Evolutionary conservation across 2,888 invertebrate species (phyloP), one percentile per base, ranked within the genome.

Genomic region (Ganaspis brasiliensis): DNA sequence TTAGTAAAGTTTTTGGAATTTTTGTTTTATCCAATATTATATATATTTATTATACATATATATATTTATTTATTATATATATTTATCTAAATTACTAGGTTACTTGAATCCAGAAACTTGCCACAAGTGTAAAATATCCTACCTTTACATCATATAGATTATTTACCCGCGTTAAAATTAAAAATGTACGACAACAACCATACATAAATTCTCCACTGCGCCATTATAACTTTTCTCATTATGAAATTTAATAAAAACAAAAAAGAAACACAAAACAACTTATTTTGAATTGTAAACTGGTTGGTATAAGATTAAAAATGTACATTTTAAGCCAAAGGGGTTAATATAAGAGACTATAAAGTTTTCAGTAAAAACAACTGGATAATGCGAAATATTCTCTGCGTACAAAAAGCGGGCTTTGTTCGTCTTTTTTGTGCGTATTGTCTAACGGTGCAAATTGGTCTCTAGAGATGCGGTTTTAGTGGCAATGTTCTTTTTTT

Each of bases 371-470:
- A 52, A 52, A 52, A 52, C 52, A 52, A 16, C 19, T 52, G 52
- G 19, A 8, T 14, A 52, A 8, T 52, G 8, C 52, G 5, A 19
- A 52, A 19, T 19, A 52, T 52, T 16, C n/a, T 52, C 19, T 19
- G 2, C 52, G 16, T 19, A 52, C 9, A 52, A 9, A 52, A n/a
- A 52, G 52, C 1, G 52, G 16, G n/a, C 9, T 52, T 52, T 52
- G 16, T 52, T 52, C 6, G 2, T 35, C n/a, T 35, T 35, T 35
- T 31, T 35, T 59, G 12, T 9, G 31, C 16, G 16, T 59, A 59
- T 59, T 59, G 35, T 35, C 59, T 59, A 59, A 26, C 56, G 26
- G 59, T 35, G 35, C 59, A 10, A 35, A 59, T 31, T 4, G n/a
- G 26, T 35, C 59, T 59, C 35, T 35, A 16, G 59, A 31, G 31